These are phyloP conservation scores for Pristionchus entomophagus DNA, from an alignment of 2,888 invertebrate species.

Conservation along the genomic window DNA sequence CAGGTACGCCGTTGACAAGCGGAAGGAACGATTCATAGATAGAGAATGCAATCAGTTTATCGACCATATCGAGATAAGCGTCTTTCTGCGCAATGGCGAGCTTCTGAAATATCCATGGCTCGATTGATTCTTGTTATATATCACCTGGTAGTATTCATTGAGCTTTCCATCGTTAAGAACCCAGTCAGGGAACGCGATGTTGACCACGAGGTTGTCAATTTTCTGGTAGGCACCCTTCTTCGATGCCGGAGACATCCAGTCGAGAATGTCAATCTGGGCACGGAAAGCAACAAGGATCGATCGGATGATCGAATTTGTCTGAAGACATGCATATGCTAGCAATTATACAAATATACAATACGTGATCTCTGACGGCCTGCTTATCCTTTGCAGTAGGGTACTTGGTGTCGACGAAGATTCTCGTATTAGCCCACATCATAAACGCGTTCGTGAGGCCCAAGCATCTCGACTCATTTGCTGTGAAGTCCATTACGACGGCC, in stretches of 20 bases:
- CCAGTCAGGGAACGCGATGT: slow-evolving; percentile 71
- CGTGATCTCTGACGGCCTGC: slow-evolving; percentile 57
- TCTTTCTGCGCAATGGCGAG: not conserved
- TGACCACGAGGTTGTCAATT: slow-evolving; percentile 68
- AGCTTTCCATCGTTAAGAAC: slow-evolving; percentile 63
- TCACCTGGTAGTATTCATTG: slow-evolving; percentile 58
- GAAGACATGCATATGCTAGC: not conserved
- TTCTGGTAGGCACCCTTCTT: slow-evolving; percentile 69
- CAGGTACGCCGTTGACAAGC: not conserved
- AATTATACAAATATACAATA: not conserved
- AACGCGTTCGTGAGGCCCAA: not conserved
- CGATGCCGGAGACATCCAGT: slow-evolving; percentile 61
- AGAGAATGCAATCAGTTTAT: not conserved
- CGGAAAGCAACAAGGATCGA: slow-evolving; percentile 33
- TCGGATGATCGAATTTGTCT: slow-evolving; percentile 17
- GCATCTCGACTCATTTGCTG: not conserved
- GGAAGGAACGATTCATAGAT: not conserved
- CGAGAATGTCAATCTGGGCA: slow-evolving; percentile 19
- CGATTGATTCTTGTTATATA: too few relatives aligned
- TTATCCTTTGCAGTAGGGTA: slow-evolving; percentile 57
- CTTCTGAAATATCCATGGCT: slow-evolving; percentile 3
- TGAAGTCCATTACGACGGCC: not conserved
- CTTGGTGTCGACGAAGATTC: slow-evolving; percentile 66
- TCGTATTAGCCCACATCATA: slow-evolving; percentile 66
- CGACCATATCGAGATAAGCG: not conserved